Evolutionary conservation across 1,140 invertebrate species (phyloP).

Genomic region (Megalopta genalis): DNA sequence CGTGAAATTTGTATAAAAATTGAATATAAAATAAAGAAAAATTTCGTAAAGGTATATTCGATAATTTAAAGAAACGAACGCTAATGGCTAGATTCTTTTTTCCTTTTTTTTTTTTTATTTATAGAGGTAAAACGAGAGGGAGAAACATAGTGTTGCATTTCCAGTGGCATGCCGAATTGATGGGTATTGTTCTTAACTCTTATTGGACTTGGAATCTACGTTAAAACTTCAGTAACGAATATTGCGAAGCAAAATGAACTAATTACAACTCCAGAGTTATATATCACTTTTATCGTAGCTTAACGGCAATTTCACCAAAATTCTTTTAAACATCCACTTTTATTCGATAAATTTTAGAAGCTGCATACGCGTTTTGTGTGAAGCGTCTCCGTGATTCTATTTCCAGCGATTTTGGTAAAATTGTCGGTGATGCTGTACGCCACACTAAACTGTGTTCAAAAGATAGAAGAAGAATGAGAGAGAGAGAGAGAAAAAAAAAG

Average conservation of each 20-base stretch:
- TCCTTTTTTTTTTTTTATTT: too few relatives aligned
- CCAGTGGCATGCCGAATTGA: conserved; percentile 70
- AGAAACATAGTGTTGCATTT: conserved; percentile 75
- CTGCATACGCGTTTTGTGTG: conserved; percentile 55
- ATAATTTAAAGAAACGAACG: background rate
- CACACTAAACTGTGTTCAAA: conserved; percentile 80
- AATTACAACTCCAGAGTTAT: conserved; percentile 73
- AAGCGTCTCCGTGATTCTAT: conserved; percentile 50
- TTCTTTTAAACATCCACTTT: conserved; percentile 56
- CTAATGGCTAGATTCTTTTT: background rate
- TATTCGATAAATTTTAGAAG: conserved; percentile 65
- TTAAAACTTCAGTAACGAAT: conserved; percentile 63
- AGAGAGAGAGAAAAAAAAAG: too few relatives aligned
- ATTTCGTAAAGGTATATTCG: background rate
- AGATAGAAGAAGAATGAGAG: conserved; percentile 68
- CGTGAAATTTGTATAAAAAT: conserved; percentile 16
- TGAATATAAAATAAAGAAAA: conserved; percentile 19
- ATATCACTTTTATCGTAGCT: conserved; percentile 74
- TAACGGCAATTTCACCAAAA: conserved; percentile 72
- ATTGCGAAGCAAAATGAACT: conserved; percentile 65
- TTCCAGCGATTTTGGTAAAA: conserved; percentile 66
- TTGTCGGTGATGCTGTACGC: conserved; percentile 73
- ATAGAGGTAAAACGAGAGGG: background rate
- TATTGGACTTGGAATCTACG: conserved; percentile 67
- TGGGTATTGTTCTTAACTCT: conserved; percentile 67